Evolutionary conservation across 2,113 vertebrate species (phyloP).

Genomic region (Pampusana beccarii): DNA sequence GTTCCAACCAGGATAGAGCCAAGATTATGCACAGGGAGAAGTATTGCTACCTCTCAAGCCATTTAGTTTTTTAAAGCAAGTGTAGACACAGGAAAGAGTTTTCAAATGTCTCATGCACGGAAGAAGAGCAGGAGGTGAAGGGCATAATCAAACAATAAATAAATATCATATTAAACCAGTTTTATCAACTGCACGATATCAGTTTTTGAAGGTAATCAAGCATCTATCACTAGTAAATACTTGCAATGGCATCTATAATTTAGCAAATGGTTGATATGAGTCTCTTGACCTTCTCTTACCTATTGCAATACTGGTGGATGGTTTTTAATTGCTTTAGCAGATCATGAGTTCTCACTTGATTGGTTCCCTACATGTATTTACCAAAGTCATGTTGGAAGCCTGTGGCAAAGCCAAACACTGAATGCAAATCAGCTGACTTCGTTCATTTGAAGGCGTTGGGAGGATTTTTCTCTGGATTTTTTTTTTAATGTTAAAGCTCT

Average conservation of each 20-base stretch:
- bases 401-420: background rate
- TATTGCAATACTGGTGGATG: background rate
- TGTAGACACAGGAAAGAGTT: background rate
- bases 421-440: background rate
- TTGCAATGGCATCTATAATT: background rate
- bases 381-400: background rate
- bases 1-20: background rate
- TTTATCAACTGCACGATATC: accelerated
- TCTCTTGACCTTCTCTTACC: background rate
- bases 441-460: background rate
- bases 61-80: background rate
- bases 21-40: background rate
- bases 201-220: background rate
- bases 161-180: background rate
- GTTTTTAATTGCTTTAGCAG: background rate
- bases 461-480: background rate
- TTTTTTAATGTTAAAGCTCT: background rate
- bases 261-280: background rate
- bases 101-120: background rate
- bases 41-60: background rate
- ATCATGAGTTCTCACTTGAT: background rate
- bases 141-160: background rate
- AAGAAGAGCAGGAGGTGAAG: background rate
- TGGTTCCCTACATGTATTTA: background rate
- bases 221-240: background rate